Percentiles rank a stretch among this genome's conserved stretches.
Evolutionary conservation across 2,888 invertebrate genomes (phyloP).

Genomic region (Platynereis dumerilii): DNA sequence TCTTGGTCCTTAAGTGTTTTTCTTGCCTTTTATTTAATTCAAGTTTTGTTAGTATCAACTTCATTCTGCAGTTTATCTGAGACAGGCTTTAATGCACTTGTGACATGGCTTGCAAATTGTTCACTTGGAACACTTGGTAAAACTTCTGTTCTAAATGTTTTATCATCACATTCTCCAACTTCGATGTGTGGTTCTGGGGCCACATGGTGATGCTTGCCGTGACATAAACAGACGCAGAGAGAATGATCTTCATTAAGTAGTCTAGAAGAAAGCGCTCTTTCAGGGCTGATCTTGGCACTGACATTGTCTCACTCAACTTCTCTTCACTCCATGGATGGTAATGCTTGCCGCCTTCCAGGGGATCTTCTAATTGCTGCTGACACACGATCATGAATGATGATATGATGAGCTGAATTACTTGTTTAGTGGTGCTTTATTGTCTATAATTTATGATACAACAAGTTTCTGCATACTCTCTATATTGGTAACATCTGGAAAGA

Average conservation of each 20-base stretch:
- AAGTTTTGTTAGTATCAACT: no score
- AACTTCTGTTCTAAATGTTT: no score
- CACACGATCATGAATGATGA: constrained; percentile 6
- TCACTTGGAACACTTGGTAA: no score
- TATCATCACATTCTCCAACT: no score
- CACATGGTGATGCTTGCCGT: constrained; percentile 13
- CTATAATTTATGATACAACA: background rate
- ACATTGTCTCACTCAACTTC: background rate
- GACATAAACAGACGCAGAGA: background rate
- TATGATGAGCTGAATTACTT: background rate
- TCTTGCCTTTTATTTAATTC: no score
- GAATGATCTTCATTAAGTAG: background rate
- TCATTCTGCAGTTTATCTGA: no score
- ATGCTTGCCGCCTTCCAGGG: background rate
- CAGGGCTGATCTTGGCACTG: background rate
- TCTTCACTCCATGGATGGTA: background rate
- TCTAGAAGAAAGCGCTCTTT: constrained; percentile 2
- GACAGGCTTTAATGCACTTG: no score
- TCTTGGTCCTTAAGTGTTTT: no score
- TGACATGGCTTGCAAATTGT: no score
- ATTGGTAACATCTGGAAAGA: background rate
- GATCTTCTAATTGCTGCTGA: constrained; percentile 2
- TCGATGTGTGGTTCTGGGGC: constrained; percentile 10
- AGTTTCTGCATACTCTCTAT: background rate
- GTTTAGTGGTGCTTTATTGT: background rate